phyloP scores from a whole-genome alignment of 2,113 vertebrate species.

The Micromys minutus region DNA sequence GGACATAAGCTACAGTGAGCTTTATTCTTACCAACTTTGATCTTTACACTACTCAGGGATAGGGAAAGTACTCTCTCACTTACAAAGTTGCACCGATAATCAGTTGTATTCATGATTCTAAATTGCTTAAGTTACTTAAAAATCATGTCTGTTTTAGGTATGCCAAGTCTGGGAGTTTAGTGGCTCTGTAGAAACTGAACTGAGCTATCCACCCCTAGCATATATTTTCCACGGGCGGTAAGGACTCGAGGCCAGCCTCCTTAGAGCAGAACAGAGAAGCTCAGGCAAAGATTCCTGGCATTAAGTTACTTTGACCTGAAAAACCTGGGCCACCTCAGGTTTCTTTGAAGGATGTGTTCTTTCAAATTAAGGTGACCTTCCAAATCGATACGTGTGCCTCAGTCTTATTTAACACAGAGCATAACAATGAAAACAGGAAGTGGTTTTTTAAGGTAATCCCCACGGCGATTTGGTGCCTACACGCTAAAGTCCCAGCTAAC shows the following conservation, averaged over 20 bases:
- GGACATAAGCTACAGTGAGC: neutral
- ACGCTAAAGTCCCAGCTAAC: neutral
- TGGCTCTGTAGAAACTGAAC: neutral
- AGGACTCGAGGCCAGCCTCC: neutral
- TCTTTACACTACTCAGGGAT: neutral
- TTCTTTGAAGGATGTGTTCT: slow-evolving; percentile 46
- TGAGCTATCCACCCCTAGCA: neutral
- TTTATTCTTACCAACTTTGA: slow-evolving; percentile 52
- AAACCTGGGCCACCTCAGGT: neutral
- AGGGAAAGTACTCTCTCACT: slow-evolving; percentile 12
- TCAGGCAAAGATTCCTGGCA: neutral
- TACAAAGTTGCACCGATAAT: slow-evolving; percentile 43
- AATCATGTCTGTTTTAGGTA: neutral
- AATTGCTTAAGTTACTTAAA: slow-evolving; percentile 7
- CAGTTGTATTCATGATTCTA: slow-evolving; percentile 39
- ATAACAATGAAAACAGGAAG: neutral
- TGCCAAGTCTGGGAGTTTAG: slow-evolving; percentile 20
- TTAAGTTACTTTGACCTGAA: neutral
- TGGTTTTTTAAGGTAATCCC: neutral
- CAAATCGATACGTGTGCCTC: neutral
- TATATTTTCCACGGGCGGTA: neutral
- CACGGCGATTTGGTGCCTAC: neutral
- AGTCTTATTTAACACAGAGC: slow-evolving; percentile 9
- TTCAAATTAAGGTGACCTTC: slow-evolving; percentile 39
- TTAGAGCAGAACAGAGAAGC: neutral